Conservation (phyloP, 2,888 invertebrate species). For the Anaspis maculata region DNA sequence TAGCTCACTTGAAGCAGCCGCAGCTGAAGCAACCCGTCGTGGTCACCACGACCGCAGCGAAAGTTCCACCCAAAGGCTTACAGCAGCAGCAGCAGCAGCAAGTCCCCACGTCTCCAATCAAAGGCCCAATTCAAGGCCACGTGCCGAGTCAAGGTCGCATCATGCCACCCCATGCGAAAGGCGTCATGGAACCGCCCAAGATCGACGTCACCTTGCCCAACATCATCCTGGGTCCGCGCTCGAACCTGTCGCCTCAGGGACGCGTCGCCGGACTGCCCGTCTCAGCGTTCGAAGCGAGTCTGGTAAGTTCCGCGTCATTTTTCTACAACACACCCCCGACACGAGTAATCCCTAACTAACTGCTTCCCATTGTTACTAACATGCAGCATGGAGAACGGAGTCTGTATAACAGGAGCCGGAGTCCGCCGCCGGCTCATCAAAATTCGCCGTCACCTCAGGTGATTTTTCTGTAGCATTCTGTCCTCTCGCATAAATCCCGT, state of each 20-base stretch:
- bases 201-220: constrained; percentile 47
- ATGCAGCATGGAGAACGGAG: constrained; percentile 49
- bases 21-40: constrained; percentile 35
- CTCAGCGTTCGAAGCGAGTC: constrained; percentile 54
- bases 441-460: constrained; percentile 67
- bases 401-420: constrained; percentile 47
- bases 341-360: constrained; percentile 10
- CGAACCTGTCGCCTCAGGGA: constrained; percentile 42
- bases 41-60: constrained; percentile 28
- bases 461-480: constrained; percentile 30
- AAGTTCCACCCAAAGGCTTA: constrained; percentile 21
- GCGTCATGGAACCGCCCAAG: constrained; percentile 47
- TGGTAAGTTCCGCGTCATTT: constrained; percentile 53
- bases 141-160: constrained; percentile 41
- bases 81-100: constrained; percentile 35
- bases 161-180: constrained; percentile 45
- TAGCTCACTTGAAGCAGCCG: constrained; percentile 42
- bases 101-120: constrained; percentile 39
- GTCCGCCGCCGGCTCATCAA: constrained; percentile 81
- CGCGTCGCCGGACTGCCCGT: constrained; percentile 50
- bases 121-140: constrained; percentile 18
- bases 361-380: constrained; percentile 36
- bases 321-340: background rate
- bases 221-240: constrained; percentile 47
- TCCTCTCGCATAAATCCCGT: too few relatives aligned